phyloP scores from a whole-genome alignment of 92 coral and sea anemone species.

The Anthopleura xanthogrammica region DNA sequence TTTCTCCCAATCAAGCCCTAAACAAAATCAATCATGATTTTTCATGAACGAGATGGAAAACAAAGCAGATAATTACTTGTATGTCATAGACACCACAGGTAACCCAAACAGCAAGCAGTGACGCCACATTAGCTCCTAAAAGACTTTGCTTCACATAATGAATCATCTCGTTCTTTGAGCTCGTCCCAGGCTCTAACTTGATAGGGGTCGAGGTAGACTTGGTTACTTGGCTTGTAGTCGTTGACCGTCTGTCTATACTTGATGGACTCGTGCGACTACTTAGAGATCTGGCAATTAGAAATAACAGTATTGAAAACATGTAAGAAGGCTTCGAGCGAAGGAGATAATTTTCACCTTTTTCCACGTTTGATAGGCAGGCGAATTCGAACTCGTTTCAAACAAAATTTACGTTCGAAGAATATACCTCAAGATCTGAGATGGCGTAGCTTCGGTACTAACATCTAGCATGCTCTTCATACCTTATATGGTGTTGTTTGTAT shows the following conservation, averaged over 20 bases:
- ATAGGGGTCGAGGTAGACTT: conserved; percentile 7
- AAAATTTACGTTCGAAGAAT: too few species aligned
- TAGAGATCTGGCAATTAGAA: background rate
- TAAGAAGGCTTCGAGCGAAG: too few species aligned
- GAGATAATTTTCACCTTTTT: too few species aligned
- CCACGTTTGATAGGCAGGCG: too few species aligned
- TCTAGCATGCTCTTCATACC: too few species aligned
- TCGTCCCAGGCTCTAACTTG: conserved; percentile 24
- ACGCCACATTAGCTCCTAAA: conserved; percentile 55
- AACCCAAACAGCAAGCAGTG: conserved; percentile 72
- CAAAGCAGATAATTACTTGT: conserved; percentile 39
- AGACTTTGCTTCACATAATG: conserved; percentile 67
- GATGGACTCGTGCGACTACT: conserved; percentile 3
- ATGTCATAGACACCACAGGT: conserved; percentile 81
- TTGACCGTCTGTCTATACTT: background rate
- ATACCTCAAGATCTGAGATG: too few species aligned
- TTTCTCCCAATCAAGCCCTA: background rate
- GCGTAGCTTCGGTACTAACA: too few species aligned
- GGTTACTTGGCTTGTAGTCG: conserved; percentile 14
- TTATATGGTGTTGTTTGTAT: too few species aligned
- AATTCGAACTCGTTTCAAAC: too few species aligned
- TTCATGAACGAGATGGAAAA: too few species aligned
- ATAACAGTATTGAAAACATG: background rate
- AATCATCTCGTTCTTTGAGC: conserved; percentile 42
- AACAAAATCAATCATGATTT: background rate